A percentile compares a stretch with the other conserved stretches of the same genome.
Evolutionary conservation across 2,113 vertebrate genomes (phyloP).

Genomic region (Chrysochloris asiatica): DNA sequence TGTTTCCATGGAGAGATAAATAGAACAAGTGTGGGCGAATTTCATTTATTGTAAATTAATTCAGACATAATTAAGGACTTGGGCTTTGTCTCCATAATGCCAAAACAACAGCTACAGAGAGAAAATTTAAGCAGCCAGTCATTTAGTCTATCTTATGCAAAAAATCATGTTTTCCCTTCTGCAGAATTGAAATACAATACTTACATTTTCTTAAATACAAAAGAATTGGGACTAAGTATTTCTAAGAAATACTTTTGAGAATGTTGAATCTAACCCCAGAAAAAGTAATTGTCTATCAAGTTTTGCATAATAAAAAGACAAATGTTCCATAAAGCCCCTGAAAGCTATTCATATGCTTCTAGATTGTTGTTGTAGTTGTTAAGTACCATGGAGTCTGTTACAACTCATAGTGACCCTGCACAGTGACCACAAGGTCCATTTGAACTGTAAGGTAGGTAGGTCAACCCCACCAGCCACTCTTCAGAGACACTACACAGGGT

Average conservation of each 20-base stretch:
- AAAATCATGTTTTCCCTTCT: constrained; percentile 35
- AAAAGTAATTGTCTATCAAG: background rate
- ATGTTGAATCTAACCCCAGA: background rate
- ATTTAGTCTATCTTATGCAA: background rate
- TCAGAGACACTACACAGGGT: too few species aligned
- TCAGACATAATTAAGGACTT: constrained; percentile 63
- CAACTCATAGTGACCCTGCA: too few species aligned
- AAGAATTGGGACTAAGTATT: background rate
- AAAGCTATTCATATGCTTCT: background rate
- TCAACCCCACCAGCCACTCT: too few species aligned
- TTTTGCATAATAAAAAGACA: background rate
- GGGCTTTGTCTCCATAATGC: constrained; percentile 20
- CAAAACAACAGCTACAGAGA: constrained; percentile 45
- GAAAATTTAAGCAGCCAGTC: constrained; percentile 19
- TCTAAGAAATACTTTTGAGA: background rate
- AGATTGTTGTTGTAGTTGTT: too few species aligned
- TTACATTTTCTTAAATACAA: background rate
- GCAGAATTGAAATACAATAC: constrained; percentile 8
- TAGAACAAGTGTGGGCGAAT: constrained; percentile 76
- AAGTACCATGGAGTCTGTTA: background rate
- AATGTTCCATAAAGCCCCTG: background rate
- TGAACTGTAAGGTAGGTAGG: too few species aligned
- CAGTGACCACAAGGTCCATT: too few species aligned
- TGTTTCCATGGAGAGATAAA: constrained; percentile 78
- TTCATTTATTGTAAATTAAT: constrained; percentile 69